Base-by-base conservation (phyloP, 2,888 invertebrate genomes). In the Heterodera filipjevi region DNA sequence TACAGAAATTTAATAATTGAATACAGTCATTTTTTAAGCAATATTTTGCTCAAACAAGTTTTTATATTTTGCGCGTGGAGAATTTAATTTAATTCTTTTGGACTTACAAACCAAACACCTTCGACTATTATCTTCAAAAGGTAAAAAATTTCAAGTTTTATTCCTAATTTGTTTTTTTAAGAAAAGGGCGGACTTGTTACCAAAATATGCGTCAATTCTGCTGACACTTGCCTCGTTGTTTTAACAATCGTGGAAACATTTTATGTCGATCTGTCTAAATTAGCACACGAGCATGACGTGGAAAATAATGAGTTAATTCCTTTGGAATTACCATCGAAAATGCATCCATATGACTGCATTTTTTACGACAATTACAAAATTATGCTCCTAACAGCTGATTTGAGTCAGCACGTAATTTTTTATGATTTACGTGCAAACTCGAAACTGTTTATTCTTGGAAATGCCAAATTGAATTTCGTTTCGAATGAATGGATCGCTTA, bases 151-250 rank as follows among this genome's bases (percentile, higher is more conserved):
- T 77, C 22, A 10, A 14, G 12, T 49, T 27, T 39, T 39, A 39
- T 12, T 10, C 39, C 14, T 2, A n/a, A 27, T 76, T 22, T 35
- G 35, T 10, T 1, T 66, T 35, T 78, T 49, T 35, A 27, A 78
- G 78, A 33, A 39, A 70, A 77, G 39, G 75, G 68, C 16, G 78
- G 78, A 0, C 74, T 78, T n/a, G 27, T 78, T 19, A 66, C 66
- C n/a, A 78, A 78, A 39, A 77, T 78, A 22, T 53, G 76, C 27
- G 64, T 76, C 35, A 46, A 78, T 39, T 46, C 76, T 19, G 16
- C 32, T 3, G 78, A 78, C 27, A 66, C 39, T n/a, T 1, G 39
- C 3, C 39, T 78, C 22, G 49, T 78, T 10, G 78, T 44, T 33
- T 44, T 78, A 33, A 78, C 77, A 46, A 27, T 64, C 12, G 73